Conservation (phyloP, 2,888 invertebrate genomes). For the Mesopsocus fuscifrons region DNA sequence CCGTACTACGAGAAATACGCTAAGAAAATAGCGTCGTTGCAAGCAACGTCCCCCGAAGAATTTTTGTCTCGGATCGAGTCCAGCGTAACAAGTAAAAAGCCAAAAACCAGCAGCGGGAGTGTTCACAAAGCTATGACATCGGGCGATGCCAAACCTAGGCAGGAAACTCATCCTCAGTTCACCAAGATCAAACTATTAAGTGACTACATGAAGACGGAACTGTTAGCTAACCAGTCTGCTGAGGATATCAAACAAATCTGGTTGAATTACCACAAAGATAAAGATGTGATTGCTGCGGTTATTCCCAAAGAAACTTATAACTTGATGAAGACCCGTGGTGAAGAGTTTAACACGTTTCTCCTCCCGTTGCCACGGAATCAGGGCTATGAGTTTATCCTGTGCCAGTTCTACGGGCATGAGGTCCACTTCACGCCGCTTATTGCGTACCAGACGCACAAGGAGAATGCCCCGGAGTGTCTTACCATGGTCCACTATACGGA, state of each 20-base stretch:
- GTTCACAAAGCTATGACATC: slow-evolving; percentile 9
- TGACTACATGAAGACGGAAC: slow-evolving; percentile 58
- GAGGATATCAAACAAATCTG: slow-evolving; percentile 59
- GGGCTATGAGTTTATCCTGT: slow-evolving; percentile 72
- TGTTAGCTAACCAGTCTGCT: slow-evolving; percentile 46
- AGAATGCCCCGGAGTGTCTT: slow-evolving; percentile 75
- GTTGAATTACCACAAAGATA: slow-evolving; percentile 59
- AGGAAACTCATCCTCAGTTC: slow-evolving; percentile 13
- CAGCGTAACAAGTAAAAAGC: slow-evolving; percentile 21
- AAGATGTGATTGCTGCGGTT: slow-evolving; percentile 55
- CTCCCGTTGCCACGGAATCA: slow-evolving; percentile 61
- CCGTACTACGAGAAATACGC: slow-evolving; percentile 72
- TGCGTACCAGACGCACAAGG: slow-evolving; percentile 68
- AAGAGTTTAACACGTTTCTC: slow-evolving; percentile 47
- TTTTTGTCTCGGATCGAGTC: slow-evolving; percentile 43
- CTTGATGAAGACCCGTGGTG: slow-evolving; percentile 35
- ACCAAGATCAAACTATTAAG: slow-evolving; percentile 26
- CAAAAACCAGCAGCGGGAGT: neutral
- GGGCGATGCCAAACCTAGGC: neutral
- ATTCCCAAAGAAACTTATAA: slow-evolving; percentile 41
- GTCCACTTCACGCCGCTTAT: slow-evolving; percentile 71
- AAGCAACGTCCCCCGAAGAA: slow-evolving; percentile 56
- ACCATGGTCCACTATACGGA: slow-evolving; percentile 64
- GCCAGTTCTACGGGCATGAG: slow-evolving; percentile 49
- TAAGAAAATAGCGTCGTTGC: slow-evolving; percentile 48